Evolutionary conservation across 2,888 invertebrate genomes (phyloP), one percentile per base, ranked within the genome.

Genomic region (Rotaria sp.): DNA sequence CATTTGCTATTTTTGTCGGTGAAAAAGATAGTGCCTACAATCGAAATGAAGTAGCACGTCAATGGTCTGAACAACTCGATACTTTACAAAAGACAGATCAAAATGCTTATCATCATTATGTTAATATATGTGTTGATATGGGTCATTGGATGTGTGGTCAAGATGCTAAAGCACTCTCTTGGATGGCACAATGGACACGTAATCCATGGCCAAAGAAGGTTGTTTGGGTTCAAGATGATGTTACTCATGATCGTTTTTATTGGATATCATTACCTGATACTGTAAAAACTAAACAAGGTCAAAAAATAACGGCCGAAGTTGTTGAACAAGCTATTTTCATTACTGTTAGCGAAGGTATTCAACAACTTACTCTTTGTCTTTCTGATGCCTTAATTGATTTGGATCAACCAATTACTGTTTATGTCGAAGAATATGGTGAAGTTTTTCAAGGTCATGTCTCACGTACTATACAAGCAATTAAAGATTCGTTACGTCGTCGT

Each of bases 121-220:
- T 67, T 35, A 67, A 67, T 67, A 67, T 67, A 13, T 67, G 67
- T 35, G 21, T 7, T 67, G 10, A 67, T 67, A 67, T 67, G 67
- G 35, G 35, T 30, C 67, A 67, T 67, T 67, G 67, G 67, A 67
- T 67, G 67, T 67, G 67, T 67, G 67, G 67, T 35, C 35, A 4
- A 35, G 67, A 67, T 21, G 67, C 67, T 35, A 35, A 67, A 67
- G 67, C 67, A 30, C 35, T 67, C 1, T 15, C 30, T 30, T 67
- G 67, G 67, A 67, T 67, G 67, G 35, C 30, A 13, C 67, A 67
- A 67, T 67, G 67, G 67, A 35, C 67, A 35, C 67, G 67, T 67
- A 67, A 67, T 67, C 67, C 67, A 67, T 67, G 67, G 67, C 67
- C 67, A 21, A 67, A 67, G 35, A 67, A 67, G 7, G 35, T 67